Percentiles rank a stretch among this genome's conserved stretches.
These are phyloP conservation scores for Amniataba percoides DNA, from an alignment of 2,797 vertebrate genomes.

Conservation along the genomic window DNA sequence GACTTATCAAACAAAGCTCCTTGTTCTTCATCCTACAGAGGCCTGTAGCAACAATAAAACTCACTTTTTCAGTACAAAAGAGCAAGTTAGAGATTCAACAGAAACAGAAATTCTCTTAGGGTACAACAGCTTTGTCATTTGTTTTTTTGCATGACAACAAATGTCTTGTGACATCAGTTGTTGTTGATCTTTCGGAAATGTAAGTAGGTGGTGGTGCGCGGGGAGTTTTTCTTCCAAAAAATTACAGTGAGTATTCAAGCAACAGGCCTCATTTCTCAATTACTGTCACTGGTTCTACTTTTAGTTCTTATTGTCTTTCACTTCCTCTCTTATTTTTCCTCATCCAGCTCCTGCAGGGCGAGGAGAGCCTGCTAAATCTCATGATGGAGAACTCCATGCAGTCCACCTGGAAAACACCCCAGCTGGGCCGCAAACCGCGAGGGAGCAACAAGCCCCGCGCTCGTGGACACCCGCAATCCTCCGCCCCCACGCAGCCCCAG, in stretches of 20 bases:
- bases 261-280: background rate
- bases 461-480: slow-evolving; percentile 80
- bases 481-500: slow-evolving; percentile 48
- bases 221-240: slow-evolving; percentile 38
- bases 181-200: slow-evolving; percentile 24
- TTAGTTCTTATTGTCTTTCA: background rate
- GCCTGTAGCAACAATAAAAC: background rate
- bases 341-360: slow-evolving; percentile 89
- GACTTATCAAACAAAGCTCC: background rate
- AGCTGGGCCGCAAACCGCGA: slow-evolving; percentile 89
- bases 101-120: background rate
- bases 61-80: background rate
- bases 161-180: slow-evolving; percentile 20
- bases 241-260: slow-evolving; percentile 16
- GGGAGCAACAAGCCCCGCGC: slow-evolving; percentile 80
- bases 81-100: slow-evolving; percentile 4
- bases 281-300: background rate
- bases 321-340: slow-evolving; percentile 1
- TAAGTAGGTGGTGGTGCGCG: slow-evolving; percentile 39
- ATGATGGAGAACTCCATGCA: slow-evolving; percentile 96
- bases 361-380: slow-evolving; percentile 94
- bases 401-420: slow-evolving; percentile 91
- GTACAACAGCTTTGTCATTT: slow-evolving; percentile 9
- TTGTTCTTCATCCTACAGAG: background rate
- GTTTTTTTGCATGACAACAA: slow-evolving; percentile 2